Evolutionary conservation across 1,140 invertebrate genomes (phyloP).

Genomic region (Drosophila athabasca): DNA sequence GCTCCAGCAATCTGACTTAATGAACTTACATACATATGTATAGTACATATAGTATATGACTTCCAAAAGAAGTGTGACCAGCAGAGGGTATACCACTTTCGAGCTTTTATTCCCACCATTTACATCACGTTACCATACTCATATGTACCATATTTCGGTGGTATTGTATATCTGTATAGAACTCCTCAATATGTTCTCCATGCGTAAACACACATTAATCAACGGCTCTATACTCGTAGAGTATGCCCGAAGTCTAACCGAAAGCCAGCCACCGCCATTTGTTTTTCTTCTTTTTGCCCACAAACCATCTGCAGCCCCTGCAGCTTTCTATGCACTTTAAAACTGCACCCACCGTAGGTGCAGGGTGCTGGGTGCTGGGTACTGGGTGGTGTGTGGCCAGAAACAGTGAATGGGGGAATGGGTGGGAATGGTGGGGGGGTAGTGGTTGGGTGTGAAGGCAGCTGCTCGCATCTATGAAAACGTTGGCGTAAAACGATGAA

Average conservation of each 20-base stretch:
- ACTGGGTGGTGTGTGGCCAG: not conserved
- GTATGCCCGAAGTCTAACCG: constrained; percentile 26
- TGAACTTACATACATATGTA: too few relatives aligned
- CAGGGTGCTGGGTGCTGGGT: not conserved
- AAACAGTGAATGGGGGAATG: not conserved
- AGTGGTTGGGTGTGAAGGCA: constrained; percentile 10
- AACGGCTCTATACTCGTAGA: constrained; percentile 17
- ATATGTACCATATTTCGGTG: too few relatives aligned
- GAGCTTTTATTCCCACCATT: too few relatives aligned
- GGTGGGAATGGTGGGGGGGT: not conserved
- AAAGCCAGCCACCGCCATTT: constrained; percentile 18
- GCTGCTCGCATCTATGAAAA: constrained; percentile 43
- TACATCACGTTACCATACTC: too few relatives aligned
- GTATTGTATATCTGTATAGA: too few relatives aligned
- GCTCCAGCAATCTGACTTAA: too few relatives aligned
- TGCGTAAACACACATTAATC: constrained; percentile 32
- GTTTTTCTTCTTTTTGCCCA: constrained; percentile 17
- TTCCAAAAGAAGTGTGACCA: too few relatives aligned
- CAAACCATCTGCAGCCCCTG: constrained; percentile 45
- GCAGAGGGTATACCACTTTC: too few relatives aligned
- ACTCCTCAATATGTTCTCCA: constrained; percentile 5
- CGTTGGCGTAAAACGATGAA: constrained; percentile 48
- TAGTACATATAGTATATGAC: too few relatives aligned
- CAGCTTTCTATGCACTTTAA: constrained; percentile 56
- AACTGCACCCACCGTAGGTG: constrained; percentile 49